Base-by-base conservation (phyloP, 1,140 invertebrate genomes). In the Pantala flavescens region DNA sequence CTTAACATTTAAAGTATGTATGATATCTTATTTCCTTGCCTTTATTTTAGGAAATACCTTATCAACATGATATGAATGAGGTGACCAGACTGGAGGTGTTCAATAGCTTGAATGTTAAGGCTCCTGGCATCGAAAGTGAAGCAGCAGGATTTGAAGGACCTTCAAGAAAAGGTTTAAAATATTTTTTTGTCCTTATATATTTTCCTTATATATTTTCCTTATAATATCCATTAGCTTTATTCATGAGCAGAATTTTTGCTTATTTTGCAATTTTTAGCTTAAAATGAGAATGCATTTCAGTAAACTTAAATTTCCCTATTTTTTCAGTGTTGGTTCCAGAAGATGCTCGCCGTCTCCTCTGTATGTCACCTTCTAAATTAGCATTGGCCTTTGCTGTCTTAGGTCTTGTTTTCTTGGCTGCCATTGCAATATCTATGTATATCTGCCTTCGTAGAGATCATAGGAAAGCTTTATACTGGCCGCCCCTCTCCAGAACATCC, bases 21-120 rank as follows among this genome's bases (percentile, higher is more conserved):
- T 36, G 9, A 36, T 36, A 5, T 2, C 28, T 36, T 9, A 36
- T 36, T 36, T 36, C 28, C 28, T 36, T 36, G 28, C 28, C 9
- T 36, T 36, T 2, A 36, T 9, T 63, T 63, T 21, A 63, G 49
- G 49, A 63, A 63, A 12, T 63, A 3, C n/a, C 5, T 12, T 16
- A 63, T 63, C 16, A 63, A 19, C n/a, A 14, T 21, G 49, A 63
- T 63, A 21, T 7, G 12, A 63, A 87, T 21, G 82, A 90, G 11
- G 82, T 92, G 74, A 89, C 91, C 78, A 84, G 86, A 77, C 82
- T 91, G 28, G 89, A 91, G 80, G 88, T 93, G 5, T 91, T 91
- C 79, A 93, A 93, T 78, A 91, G 90, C 75, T 87, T 92, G 63
- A 89, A 91, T 82, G 90, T 93, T n/a, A 81, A 88, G 75, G 90